Conservation (phyloP, 2,113 vertebrate genomes). For the Cynopterus brachyotis region DNA sequence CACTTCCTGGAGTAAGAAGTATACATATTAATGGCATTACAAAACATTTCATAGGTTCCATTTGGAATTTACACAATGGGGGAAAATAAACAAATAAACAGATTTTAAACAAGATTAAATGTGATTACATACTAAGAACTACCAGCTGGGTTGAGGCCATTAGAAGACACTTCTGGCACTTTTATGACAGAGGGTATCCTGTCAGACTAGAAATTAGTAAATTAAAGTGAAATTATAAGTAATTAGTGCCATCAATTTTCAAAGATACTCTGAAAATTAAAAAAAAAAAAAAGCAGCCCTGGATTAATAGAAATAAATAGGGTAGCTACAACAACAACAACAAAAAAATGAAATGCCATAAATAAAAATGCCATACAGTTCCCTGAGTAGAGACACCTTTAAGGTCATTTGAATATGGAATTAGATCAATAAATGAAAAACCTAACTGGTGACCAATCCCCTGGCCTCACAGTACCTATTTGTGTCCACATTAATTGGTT, state of each 20-base stretch:
- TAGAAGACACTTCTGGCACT: constrained; percentile 62
- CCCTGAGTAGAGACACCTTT: neutral
- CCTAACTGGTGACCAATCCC: neutral
- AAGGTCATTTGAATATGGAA: neutral
- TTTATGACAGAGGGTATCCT: constrained; percentile 56
- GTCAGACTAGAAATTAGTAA: constrained; percentile 76
- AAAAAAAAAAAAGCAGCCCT: constrained; percentile 66
- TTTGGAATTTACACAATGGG: neutral
- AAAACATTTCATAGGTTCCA: neutral
- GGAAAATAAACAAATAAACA: constrained; percentile 19
- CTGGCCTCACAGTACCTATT: neutral
- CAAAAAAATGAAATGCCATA: constrained; percentile 46
- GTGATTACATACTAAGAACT: constrained; percentile 14
- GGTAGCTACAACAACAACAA: neutral
- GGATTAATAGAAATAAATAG: constrained; percentile 72
- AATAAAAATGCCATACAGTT: constrained; percentile 37
- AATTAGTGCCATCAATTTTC: constrained; percentile 76
- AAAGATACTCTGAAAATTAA: constrained; percentile 72
- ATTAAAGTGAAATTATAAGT: constrained; percentile 78
- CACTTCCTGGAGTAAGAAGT: neutral
- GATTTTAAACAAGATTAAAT: constrained; percentile 38
- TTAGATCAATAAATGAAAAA: constrained; percentile 3
- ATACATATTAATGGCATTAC: neutral
- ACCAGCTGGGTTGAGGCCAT: constrained; percentile 57
- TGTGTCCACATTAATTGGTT: neutral